Base-by-base conservation (phyloP, 2,888 invertebrate species). In the Cheilosia vulpina region DNA sequence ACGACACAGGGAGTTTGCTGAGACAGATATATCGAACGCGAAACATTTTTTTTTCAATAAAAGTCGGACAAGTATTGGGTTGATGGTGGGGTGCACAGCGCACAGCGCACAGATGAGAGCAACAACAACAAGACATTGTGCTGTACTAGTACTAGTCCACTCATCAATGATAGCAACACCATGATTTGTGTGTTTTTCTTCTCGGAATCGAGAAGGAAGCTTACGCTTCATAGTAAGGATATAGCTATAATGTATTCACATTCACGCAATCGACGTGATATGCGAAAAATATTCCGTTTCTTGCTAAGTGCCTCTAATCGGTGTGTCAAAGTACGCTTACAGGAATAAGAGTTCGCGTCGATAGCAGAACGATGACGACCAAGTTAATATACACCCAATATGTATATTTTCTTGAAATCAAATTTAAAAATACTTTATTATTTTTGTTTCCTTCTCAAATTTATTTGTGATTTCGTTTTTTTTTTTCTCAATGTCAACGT, bases 401-500 rank as follows among this genome's bases (percentile, higher is more conserved):
- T 17, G 45, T 43, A 45, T 45, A 17, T n/a, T 45, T 45, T 4
- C 31, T 24, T 41, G 9, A 11, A 24, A 4, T 65, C 2, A 38
- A 34, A 38, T 52, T 52, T 52, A 50, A 34, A 38, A 65, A 50
- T 50, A 50, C 41, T n/a, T 65, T 55, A 2, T 57, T 21, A 21
- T 21, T 21, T 68, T 31, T 63, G 9, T 21, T 21, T 58, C 4
- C 2, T 19, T 47, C 19, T 13, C 19, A 50, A 38, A 34, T 47
- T 47, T 11, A 19, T 47, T 63, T 63, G 60, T 45, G n/a, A 43
- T 45, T 27, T 60, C 47, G 31, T 21, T 11, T 41, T 31, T 21
- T 11, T 41, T 31, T 11, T 52, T 31, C 24, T 66, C 66, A 66
- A 66, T 66, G 66, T 53, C 52, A 66, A 43, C 41, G 66, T 53